Evolutionary conservation across 64 coral and sea anemone genomes (phyloP), one percentile per base, ranked within the genome.

Genomic region (Dendrophyllia cribrosa): DNA sequence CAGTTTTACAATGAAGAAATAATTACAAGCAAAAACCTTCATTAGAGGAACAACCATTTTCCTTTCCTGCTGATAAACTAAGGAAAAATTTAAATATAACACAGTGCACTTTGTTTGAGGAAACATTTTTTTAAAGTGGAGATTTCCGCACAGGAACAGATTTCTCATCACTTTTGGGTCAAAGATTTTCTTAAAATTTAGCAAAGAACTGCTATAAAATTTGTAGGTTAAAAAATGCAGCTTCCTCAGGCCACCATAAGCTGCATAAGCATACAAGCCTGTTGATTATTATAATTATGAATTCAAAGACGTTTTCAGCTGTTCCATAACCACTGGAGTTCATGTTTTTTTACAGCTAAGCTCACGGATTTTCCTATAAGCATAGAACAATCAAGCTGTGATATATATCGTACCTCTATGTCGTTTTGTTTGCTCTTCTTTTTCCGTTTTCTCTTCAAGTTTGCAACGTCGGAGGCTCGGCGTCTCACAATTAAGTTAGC

Each of bases 401-500:
- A 22, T 9, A 50, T 3, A 22, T 6, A 47, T n/a, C 9, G 85
- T 76, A 92, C 90, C 80, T 74, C 72, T 7, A 19, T 12, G 60
- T 92, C 59, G 21, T 24, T 75, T 16, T 24, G 59, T 85, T 48
- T 63, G 21, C 5, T 26, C 22, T 47, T 92, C 48, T 85, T 92
- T 21, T 86, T 86, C 20, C 74, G 49, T 70, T 77, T 77, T 79
- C 82, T 7, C 59, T 78, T 87, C 4, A 51, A 19, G 58, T 86
- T 85, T 47, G 56, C 9, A 0, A 93, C 65, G 23, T 87, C 91
- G 21, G 81, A 51, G 23, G 82, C 91, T 87, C 87, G 85, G 4
- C 91, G 73, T 34, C 5, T 48, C 1, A 93, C 51, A 7, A 93
- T 85, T 26, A 77, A 87, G 82, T 55, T 78, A 0, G 68, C 71